Evolutionary conservation across 2,888 invertebrate genomes (phyloP), one percentile per base, ranked within the genome.

Genomic region (Philaethria dido): DNA sequence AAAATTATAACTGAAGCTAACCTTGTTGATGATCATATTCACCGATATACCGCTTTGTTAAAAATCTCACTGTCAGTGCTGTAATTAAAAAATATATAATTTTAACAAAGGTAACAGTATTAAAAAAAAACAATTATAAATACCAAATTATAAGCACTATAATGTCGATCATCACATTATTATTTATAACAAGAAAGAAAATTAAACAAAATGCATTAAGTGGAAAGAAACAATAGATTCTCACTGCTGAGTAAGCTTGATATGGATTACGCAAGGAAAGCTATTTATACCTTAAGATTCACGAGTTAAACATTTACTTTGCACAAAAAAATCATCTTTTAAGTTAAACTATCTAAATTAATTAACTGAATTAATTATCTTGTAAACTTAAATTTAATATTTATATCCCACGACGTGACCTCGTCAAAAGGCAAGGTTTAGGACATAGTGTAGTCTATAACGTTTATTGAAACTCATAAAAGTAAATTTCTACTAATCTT

Each of bases 21-120:
- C 98, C 98, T 94, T 96, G 95, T 87, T 98, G 97, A 85, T 98
- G 97, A 85, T 98, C 98, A 88, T 98, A 98, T 91, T 98, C 98
- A 57, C 98, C 98, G 72, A 98, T 98, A 88, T 97, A 98, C 66
- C 98, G 93, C 81, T 96, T 96, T n/a, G 98, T 98, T 70, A 98
- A 93, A 85, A 98, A 98, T 70, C 98, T 94, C 66, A 98, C 98
- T 22, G 97, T 96, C 78, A 98, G 88, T 4, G 96, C 96, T 97
- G 94, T 68, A 94, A 94, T 74, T 74, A 81, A 78, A 22, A 45
- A 22, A 45, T n/a, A 4, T 29, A 25, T 44, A 14, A 1, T 16
- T 36, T 18, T 8, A 3, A 36, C 5, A 55, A 11, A 13, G 11
- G 2, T 13, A 13, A 11, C 11, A 11, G 13, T 39, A 39, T 39